These are phyloP conservation scores for Solea senegalensis DNA, from an alignment of 2,113 vertebrate genomes.

Conservation along the genomic window DNA sequence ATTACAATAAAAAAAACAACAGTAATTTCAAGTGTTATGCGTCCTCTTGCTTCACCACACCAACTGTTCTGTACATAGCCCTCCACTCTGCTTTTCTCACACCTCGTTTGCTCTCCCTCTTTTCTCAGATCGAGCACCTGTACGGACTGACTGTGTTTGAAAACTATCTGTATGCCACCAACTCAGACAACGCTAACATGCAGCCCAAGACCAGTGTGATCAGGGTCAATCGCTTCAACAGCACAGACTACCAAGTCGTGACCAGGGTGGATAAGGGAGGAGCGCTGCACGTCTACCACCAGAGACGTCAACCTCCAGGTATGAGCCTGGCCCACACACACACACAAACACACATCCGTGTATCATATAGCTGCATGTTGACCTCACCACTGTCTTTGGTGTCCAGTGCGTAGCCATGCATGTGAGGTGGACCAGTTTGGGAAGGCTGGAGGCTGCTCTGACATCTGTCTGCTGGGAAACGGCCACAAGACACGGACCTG, in stretches of 20 bases:
- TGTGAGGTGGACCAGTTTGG: slow-evolving; percentile 91
- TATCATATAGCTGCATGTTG: background rate
- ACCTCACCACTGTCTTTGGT: background rate
- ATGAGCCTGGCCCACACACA: slow-evolving; percentile 2
- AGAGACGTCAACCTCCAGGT: slow-evolving; percentile 95
- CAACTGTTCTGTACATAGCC: background rate
- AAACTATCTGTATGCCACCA: slow-evolving; percentile 98
- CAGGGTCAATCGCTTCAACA: slow-evolving; percentile 96
- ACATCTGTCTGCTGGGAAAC: slow-evolving; percentile 95
- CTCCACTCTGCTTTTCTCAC: background rate
- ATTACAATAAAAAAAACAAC: too few relatives aligned
- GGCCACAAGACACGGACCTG: slow-evolving; percentile 96
- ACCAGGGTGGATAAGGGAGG: slow-evolving; percentile 96
- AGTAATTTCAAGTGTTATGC: too few relatives aligned
- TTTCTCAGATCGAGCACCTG: slow-evolving; percentile 88
- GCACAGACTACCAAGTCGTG: slow-evolving; percentile 96
- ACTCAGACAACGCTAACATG: slow-evolving; percentile 94
- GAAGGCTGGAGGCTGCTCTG: slow-evolving; percentile 94
- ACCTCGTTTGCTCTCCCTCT: background rate
- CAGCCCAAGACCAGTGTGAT: slow-evolving; percentile 98
- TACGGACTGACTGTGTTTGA: slow-evolving; percentile 95
- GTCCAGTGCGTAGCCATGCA: slow-evolving; percentile 91
- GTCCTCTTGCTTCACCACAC: too few relatives aligned
- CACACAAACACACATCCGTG: background rate
- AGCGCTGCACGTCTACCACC: slow-evolving; percentile 96